Conservation (phyloP, 2,888 invertebrate species). For the Parochlus steinenii region DNA sequence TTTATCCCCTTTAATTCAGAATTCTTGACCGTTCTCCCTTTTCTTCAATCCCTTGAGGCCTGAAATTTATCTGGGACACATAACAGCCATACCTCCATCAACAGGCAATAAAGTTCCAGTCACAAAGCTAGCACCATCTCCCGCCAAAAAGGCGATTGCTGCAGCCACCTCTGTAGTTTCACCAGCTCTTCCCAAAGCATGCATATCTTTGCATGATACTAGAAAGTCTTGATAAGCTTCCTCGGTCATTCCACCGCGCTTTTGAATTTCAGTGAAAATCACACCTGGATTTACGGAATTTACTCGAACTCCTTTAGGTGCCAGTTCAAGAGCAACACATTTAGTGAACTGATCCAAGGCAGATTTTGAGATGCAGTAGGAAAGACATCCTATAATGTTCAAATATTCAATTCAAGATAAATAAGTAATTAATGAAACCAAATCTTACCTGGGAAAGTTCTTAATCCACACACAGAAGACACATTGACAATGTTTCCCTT, state of each 20-base stretch:
- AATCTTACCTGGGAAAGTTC: constrained; percentile 77
- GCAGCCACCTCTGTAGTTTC: constrained; percentile 68
- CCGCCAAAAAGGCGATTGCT: constrained; percentile 77
- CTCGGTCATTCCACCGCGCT: constrained; percentile 57
- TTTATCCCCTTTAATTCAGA: too few species aligned
- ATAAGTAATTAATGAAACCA: too few species aligned
- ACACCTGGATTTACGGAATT: constrained; percentile 91
- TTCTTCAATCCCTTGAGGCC: too few species aligned
- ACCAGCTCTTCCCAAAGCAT: constrained; percentile 79
- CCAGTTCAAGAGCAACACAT: constrained; percentile 73
- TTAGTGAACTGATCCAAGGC: constrained; percentile 88
- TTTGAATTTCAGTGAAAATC: constrained; percentile 73
- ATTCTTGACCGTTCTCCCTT: too few species aligned
- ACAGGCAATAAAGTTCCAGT: constrained; percentile 72
- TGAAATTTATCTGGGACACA: constrained; percentile 63
- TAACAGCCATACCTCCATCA: constrained; percentile 77
- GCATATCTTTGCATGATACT: constrained; percentile 65
- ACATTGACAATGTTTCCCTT: constrained; percentile 85
- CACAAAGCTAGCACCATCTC: constrained; percentile 58
- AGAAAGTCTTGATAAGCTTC: constrained; percentile 64
- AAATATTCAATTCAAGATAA: too few species aligned
- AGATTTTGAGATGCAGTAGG: constrained; percentile 85
- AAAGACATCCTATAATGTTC: too few species aligned
- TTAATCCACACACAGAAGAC: constrained; percentile 77
- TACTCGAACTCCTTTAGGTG: constrained; percentile 60